These are phyloP conservation scores for Pomacea canaliculata DNA, from an alignment of 2,888 invertebrate genomes.

Conservation along the genomic window DNA sequence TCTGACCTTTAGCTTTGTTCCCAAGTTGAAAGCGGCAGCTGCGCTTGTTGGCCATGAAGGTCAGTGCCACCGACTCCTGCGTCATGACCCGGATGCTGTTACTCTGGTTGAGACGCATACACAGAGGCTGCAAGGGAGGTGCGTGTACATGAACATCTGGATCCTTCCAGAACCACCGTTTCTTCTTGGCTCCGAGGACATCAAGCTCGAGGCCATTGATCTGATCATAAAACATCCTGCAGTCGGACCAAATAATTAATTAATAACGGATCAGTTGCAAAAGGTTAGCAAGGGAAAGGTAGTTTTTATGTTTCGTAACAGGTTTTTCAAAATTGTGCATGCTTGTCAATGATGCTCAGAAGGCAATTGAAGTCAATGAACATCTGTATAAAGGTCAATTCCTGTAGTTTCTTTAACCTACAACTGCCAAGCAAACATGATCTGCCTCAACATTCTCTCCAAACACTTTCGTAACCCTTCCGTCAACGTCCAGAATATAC, in stretches of 20 bases:
- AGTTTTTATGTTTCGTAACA: no score
- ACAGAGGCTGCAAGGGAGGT: constrained; percentile 69
- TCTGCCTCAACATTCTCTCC: no score
- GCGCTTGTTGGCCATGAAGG: constrained; percentile 54
- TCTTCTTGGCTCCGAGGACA: constrained; percentile 49
- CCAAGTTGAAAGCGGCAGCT: constrained; percentile 67
- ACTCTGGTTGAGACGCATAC: constrained; percentile 58
- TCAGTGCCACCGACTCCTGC: constrained; percentile 64
- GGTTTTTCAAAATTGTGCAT: no score
- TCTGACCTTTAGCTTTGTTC: constrained; percentile 58
- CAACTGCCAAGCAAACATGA: no score
- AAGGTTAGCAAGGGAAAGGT: not conserved
- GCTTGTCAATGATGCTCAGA: no score
- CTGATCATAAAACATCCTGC: constrained; percentile 62
- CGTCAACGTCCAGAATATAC: constrained; percentile 33
- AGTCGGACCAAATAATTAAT: not conserved
- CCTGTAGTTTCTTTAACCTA: no score
- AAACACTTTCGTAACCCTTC: no score
- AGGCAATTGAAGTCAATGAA: no score
- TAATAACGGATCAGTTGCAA: not conserved
- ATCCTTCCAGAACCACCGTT: constrained; percentile 67
- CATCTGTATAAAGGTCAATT: no score
- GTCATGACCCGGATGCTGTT: constrained; percentile 61
- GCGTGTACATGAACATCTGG: constrained; percentile 65
- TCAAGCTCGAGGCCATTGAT: constrained; percentile 66